A percentile compares a stretch with the other conserved stretches of the same genome.
Evolutionary conservation across 2,888 invertebrate genomes (phyloP).

Genomic region (Dioctria linearis): DNA sequence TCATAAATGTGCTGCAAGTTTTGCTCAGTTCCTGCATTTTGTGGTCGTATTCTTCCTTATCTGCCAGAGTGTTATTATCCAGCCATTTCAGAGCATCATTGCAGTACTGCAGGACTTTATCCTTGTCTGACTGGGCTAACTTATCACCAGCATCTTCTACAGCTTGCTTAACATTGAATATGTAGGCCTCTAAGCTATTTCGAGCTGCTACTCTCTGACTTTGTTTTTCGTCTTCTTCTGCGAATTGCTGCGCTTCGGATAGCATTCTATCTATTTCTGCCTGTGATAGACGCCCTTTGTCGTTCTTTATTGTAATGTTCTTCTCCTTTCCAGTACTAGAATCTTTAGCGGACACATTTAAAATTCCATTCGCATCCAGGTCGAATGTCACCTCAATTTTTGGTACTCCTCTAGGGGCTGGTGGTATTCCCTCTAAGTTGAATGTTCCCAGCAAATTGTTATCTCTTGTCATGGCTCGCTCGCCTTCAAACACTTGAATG

Average conservation of each 20-base stretch:
- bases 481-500: slow-evolving; percentile 81
- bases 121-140: slow-evolving; percentile 78
- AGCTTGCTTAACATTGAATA: slow-evolving; percentile 79
- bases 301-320: slow-evolving; percentile 85
- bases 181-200: slow-evolving; percentile 80
- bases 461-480: slow-evolving; percentile 90
- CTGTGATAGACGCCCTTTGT: slow-evolving; percentile 82
- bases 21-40: slow-evolving; percentile 63
- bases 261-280: slow-evolving; percentile 85
- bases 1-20: slow-evolving; percentile 67
- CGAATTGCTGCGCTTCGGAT: slow-evolving; percentile 79
- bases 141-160: slow-evolving; percentile 76
- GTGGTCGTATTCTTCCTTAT: slow-evolving; percentile 80
- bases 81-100: slow-evolving; percentile 79
- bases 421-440: slow-evolving; percentile 93
- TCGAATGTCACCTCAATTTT: slow-evolving; percentile 86
- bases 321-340: slow-evolving; percentile 77
- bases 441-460: slow-evolving; percentile 95
- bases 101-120: slow-evolving; percentile 77
- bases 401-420: slow-evolving; percentile 87
- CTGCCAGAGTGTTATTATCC: slow-evolving; percentile 82
- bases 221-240: slow-evolving; percentile 79
- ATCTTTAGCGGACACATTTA: slow-evolving; percentile 85
- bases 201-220: slow-evolving; percentile 77
- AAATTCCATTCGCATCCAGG: slow-evolving; percentile 92